Evolutionary conservation across 2,888 invertebrate species (phyloP), one percentile per base, ranked within the genome.

Genomic region (Pseudoips prasinana): DNA sequence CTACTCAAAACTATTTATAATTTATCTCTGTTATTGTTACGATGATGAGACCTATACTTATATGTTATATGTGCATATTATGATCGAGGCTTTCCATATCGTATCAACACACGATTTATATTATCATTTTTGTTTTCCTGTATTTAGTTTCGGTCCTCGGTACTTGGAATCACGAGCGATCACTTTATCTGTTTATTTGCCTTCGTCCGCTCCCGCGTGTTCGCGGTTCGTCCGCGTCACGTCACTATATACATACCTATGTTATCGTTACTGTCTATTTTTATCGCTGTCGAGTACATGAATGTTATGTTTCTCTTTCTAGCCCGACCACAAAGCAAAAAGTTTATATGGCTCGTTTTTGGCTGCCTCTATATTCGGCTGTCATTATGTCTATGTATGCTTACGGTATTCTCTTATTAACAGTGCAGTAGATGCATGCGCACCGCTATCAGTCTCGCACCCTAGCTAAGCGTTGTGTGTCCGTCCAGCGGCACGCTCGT

Each of bases 1-100:
- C 92, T 92, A 92, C 92, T 91, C 91, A 92, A 92, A 91, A 91
- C 90, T 84, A 79, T 65, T 65, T 66, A 59, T 68, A 59, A 59
- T 70, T 66, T 79, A 69, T 78, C 75, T 73, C 74, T 73, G 64
- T 66, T 73, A 64, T 58, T 67, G 64, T 72, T 68, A 62, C 66
- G 51, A 61, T 51, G 49, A 58, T 52, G 70, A 64, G 58, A 46
- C 59, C 62, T 70, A 59, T 30, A 30, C 40, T 54, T 69, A 64
- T 70, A 67, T 77, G 73, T 76, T 73, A 65, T 66, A 66, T 80
- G 74, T 79, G 79, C 78, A 75, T 78, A 56, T 50, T 66, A 60
- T 61, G 57, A 67, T 69, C 75, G 80, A 72, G 72, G 82, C 85
- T 83, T 84, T 74, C 68, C 73, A 72, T 77, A 74, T 74, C 67